Conservation (phyloP, 2,888 invertebrate genomes). For the Caenorhabditis sp. region DNA sequence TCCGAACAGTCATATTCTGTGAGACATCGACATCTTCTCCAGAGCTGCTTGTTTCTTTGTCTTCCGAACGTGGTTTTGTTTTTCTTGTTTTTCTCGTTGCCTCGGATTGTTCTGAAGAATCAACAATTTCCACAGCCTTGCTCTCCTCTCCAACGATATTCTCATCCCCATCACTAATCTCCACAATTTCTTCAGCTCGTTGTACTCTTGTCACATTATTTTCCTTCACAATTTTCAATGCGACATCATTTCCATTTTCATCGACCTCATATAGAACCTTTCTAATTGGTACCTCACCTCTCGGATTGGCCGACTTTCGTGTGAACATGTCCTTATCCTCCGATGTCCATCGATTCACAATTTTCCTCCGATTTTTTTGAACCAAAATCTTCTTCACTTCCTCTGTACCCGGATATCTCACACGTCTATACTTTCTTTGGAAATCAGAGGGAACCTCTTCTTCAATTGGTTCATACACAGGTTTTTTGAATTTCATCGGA, state of each 20-base stretch:
- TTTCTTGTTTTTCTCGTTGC: constrained; percentile 14
- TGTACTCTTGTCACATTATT: constrained; percentile 8
- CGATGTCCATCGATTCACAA: neutral
- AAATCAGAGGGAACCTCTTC: constrained; percentile 18
- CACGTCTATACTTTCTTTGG: constrained; percentile 17
- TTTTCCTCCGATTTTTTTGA: neutral
- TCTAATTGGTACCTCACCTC: neutral
- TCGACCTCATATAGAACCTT: constrained; percentile 6
- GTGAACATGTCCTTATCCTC: too few species aligned
- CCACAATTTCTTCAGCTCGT: constrained; percentile 7
- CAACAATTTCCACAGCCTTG: neutral
- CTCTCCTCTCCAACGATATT: neutral
- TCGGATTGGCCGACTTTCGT: too few species aligned
- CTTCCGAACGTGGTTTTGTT: constrained; percentile 7
- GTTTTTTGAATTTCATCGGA: constrained; percentile 12
- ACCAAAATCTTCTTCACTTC: neutral
- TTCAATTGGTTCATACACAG: constrained; percentile 11
- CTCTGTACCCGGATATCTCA: constrained; percentile 9
- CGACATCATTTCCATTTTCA: constrained; percentile 14
- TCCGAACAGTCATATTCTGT: constrained; percentile 11
- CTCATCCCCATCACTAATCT: neutral
- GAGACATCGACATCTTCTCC: constrained; percentile 11
- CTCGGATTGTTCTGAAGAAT: too few species aligned
- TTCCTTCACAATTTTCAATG: constrained; percentile 8
- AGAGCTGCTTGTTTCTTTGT: neutral